Conservation (phyloP, 1,140 invertebrate species). For the Tribolium madens region DNA sequence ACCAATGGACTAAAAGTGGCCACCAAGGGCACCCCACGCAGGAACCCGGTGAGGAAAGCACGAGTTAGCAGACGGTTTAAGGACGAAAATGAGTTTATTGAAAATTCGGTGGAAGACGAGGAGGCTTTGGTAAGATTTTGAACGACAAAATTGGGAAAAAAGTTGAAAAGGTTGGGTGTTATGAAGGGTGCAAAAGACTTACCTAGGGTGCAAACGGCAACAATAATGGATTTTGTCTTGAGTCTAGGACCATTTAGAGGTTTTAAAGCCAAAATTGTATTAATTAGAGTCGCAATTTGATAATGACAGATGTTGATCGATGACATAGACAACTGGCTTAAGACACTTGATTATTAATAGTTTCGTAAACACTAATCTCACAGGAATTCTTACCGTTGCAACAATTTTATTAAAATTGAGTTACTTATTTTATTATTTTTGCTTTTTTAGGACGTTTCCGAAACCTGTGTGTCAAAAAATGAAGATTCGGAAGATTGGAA, state of each 20-base stretch:
- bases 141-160: neutral
- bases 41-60: slow-evolving; percentile 52
- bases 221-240: neutral
- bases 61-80: slow-evolving; percentile 30
- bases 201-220: neutral
- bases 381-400: too few relatives aligned
- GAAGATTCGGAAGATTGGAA: slow-evolving; percentile 29
- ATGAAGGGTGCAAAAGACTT: neutral
- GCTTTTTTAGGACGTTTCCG: neutral
- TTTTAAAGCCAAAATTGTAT: neutral
- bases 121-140: neutral
- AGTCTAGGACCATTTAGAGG: neutral
- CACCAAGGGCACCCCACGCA: slow-evolving; percentile 33
- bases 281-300: too few relatives aligned
- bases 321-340: neutral
- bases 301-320: neutral
- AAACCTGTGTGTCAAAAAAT: neutral
- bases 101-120: slow-evolving; percentile 34
- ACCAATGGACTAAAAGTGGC: neutral
- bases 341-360: neutral
- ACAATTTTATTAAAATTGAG: too few relatives aligned
- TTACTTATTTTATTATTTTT: too few relatives aligned
- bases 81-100: slow-evolving; percentile 51
- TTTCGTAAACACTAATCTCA: too few relatives aligned
- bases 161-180: neutral